Evolutionary conservation across 2,888 invertebrate genomes (phyloP).

Genomic region (Rapana venosa): DNA sequence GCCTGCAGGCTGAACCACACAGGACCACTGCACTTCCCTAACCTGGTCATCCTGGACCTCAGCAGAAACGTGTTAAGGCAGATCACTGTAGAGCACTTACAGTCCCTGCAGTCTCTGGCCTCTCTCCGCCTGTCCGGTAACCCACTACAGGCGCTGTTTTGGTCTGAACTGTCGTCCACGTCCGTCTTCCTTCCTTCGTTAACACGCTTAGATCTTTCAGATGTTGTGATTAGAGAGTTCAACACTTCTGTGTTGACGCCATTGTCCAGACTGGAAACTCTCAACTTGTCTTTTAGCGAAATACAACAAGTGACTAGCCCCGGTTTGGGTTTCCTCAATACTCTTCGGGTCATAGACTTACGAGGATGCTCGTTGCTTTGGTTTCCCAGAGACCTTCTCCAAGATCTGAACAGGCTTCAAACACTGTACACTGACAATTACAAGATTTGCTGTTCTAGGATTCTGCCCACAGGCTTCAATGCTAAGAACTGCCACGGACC

Average conservation of each 20-base stretch:
- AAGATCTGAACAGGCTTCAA: not conserved
- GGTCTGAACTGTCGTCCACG: not conserved
- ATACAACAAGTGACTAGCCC: not conserved
- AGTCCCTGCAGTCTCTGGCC: not conserved
- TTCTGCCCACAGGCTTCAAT: conserved; percentile 6
- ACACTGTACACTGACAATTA: not conserved
- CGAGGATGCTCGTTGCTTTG: not conserved
- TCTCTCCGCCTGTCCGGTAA: not conserved
- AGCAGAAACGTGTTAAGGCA: not conserved
- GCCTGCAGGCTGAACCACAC: not conserved
- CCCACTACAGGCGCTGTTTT: not conserved
- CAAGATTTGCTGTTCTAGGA: not conserved
- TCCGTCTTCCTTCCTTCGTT: not conserved
- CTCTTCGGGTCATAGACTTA: not conserved
- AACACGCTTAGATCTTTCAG: not conserved
- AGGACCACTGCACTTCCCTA: not conserved
- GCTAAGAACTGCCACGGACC: not conserved
- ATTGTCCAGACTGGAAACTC: not conserved
- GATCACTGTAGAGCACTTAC: not conserved
- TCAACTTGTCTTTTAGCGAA: not conserved
- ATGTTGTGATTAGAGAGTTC: not conserved
- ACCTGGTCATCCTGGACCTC: not conserved
- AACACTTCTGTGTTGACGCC: not conserved
- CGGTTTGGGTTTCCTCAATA: not conserved
- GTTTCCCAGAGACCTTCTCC: not conserved